Base-by-base conservation (phyloP, 2,113 vertebrate genomes). In the Otolemur garnettii region DNA sequence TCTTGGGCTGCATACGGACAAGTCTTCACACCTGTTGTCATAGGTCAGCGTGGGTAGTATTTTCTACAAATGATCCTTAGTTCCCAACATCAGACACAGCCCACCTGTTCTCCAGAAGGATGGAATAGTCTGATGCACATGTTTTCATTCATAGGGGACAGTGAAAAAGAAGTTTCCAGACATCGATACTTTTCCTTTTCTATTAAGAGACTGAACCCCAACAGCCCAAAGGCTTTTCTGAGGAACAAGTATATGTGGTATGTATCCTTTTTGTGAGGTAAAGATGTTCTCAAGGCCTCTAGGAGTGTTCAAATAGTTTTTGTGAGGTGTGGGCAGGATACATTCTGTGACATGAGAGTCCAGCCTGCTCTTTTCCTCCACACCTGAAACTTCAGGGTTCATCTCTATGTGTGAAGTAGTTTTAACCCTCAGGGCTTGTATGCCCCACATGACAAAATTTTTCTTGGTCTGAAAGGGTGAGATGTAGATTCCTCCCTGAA, bases 11-110 rank as follows among this genome's bases (percentile, higher is more conserved):
- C 3, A 60, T 98, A 14, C 93, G 96, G 72, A 99, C 98, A 2
- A 99, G 97, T 99, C 96, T 99, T 99, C 97, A 99, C 99, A 18
- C 99, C 99, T 50, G 99, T 99, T 94, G 98, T 99, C 99, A 98
- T 28, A n/a, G 38, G 12, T 50, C 83, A 57, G 28, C 30, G 22
- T 21, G 42, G 28, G 14, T 12, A 53, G 18, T 64, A 12, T 97
- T 77, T 33, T 57, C n/a, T 30, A 18, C 13, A 59, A 21, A 33
- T 64, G 24, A 60, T 30, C 72, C n/a, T 90, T 81, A 89, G 30
- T 30, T 72, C 12, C 17, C 30, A 45, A 4, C 4, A 21, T 80
- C 60, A 33, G 30, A 2, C n/a, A 12, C 30, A 13, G 66, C 22
- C 1, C 0, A 10, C 24, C 75, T 80, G 28, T 14, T 89, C n/a